Conservation (phyloP, 2,113 vertebrate species). For the Bubo scandiacus region DNA sequence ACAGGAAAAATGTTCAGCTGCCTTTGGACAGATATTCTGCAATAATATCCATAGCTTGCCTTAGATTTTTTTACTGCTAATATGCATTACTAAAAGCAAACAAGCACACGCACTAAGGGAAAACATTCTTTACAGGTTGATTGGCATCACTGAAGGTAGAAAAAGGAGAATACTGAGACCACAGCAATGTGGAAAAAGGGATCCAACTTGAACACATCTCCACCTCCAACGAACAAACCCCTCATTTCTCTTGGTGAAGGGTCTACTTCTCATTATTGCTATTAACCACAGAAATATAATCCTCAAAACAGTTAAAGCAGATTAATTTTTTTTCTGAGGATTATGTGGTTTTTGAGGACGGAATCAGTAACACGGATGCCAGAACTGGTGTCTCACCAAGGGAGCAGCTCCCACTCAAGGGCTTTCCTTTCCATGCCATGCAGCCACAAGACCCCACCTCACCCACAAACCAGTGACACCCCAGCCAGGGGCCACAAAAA, state of each 20-base stretch:
- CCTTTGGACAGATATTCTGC: background rate
- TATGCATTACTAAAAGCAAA: background rate
- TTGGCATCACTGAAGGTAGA: background rate
- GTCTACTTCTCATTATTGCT: background rate
- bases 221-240: background rate
- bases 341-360: background rate
- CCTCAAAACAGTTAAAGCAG: background rate
- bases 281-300: background rate
- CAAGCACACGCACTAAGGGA: rapidly evolving
- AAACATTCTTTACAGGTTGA: background rate
- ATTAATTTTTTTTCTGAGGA: background rate
- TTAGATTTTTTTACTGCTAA: background rate
- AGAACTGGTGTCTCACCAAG: background rate
- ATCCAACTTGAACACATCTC: background rate
- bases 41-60: background rate
- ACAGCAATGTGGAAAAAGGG: background rate
- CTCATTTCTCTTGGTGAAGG: rapidly evolving
- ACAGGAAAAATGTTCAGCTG: background rate
- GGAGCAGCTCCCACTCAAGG: background rate
- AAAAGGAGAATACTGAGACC: background rate
- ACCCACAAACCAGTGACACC: background rate
- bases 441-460: background rate
- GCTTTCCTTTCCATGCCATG: rapidly evolving
- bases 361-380: rapidly evolving
- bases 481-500: rapidly evolving